phyloP scores from a whole-genome alignment of 2,113 vertebrate species.

The Pipra filicauda region DNA sequence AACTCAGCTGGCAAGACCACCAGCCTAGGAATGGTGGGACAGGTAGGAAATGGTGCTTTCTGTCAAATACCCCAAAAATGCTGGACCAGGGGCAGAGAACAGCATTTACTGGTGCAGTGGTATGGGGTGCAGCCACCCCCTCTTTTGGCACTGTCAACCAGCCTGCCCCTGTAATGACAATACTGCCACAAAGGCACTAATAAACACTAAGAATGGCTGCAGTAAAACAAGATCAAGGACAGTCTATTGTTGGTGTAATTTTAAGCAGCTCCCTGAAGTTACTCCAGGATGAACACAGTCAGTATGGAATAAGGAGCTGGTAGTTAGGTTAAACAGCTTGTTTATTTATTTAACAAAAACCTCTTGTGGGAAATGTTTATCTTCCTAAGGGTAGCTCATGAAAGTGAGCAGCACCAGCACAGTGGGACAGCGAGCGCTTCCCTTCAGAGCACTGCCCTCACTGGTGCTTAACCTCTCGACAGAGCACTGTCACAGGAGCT shows the following conservation, averaged over 20 bases:
- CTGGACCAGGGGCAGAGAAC: neutral
- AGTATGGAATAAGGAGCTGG: neutral
- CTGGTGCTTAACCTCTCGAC: neutral
- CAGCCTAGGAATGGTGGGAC: neutral
- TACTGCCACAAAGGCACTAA: neutral
- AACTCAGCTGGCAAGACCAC: neutral
- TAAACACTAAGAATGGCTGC: neutral
- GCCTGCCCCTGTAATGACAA: neutral
- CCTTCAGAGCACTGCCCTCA: neutral
- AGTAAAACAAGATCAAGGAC: neutral
- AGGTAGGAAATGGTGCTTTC: neutral
- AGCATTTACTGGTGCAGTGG: neutral
- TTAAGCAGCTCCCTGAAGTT: neutral
- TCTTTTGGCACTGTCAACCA: neutral
- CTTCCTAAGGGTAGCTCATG: neutral
- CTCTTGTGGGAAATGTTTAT: neutral
- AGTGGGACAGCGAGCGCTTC: neutral
- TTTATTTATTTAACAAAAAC: neutral
- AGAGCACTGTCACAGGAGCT: neutral
- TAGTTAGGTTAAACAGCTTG: neutral
- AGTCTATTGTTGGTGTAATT: neutral
- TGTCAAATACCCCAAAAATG: neutral
- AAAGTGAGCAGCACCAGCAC: neutral
- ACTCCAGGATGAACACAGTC: neutral
- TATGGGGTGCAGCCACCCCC: neutral